These are phyloP conservation scores for Sitta carolinensis DNA, from an alignment of 2,797 vertebrate genomes.

Conservation along the genomic window DNA sequence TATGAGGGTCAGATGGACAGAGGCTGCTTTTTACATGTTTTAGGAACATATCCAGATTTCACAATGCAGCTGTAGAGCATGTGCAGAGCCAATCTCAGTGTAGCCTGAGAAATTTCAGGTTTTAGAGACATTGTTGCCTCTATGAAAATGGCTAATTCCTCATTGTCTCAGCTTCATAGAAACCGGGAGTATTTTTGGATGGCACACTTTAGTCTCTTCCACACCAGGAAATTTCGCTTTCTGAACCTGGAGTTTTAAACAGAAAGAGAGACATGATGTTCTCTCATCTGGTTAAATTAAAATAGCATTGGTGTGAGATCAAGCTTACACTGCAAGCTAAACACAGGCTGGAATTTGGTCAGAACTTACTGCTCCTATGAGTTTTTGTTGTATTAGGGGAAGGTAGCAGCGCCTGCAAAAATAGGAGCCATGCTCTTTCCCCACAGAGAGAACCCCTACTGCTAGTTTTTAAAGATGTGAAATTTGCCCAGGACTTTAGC, in stretches of 20 bases:
- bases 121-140: background rate
- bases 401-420: background rate
- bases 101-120: background rate
- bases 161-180: slow-evolving; percentile 59
- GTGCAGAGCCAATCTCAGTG: background rate
- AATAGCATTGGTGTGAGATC: slow-evolving; percentile 60
- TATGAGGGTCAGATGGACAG: background rate
- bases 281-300: slow-evolving; percentile 58
- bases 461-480: background rate
- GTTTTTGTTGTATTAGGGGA: background rate
- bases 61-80: background rate
- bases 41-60: background rate
- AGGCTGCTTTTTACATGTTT: background rate
- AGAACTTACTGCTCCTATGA: slow-evolving; percentile 4
- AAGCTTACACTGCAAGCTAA: slow-evolving; percentile 42
- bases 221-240: background rate
- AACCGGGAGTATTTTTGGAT: background rate
- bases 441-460: background rate
- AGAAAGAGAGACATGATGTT: slow-evolving; percentile 3
- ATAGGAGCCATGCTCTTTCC: background rate
- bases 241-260: slow-evolving; percentile 48
- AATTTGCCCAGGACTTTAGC: background rate
- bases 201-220: background rate
- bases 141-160: background rate
- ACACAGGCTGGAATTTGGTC: slow-evolving; percentile 18